These are phyloP conservation scores for Stenolophus ochropezus DNA, from an alignment of 2,888 invertebrate genomes.

Conservation along the genomic window DNA sequence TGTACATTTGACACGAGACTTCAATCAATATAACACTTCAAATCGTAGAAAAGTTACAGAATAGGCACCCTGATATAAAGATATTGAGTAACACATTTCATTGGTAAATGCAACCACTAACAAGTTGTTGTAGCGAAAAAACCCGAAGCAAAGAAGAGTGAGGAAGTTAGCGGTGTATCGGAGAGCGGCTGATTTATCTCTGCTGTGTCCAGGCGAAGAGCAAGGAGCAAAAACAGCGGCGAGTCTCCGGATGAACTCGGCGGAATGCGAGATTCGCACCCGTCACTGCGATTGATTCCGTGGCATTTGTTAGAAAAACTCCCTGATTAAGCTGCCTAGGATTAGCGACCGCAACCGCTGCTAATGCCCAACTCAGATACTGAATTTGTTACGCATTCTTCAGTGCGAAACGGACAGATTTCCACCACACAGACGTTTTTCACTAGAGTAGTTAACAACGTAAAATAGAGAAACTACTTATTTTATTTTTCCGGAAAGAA, in stretches of 20 bases:
- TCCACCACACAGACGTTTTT: no score
- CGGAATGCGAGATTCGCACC: conserved; percentile 27
- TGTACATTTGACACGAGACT: no score
- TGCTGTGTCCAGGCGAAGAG: not conserved
- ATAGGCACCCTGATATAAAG: no score
- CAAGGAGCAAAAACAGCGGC: not conserved
- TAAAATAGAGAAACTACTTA: no score
- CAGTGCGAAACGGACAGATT: not conserved
- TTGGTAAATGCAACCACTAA: no score
- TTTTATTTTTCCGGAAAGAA: no score
- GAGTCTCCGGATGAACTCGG: not conserved
- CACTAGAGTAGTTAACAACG: no score
- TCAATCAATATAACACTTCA: no score
- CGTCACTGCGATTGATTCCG: conserved; percentile 28
- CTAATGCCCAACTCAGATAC: not conserved
- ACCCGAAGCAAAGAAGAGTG: no score
- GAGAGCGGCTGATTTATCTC: conserved; percentile 44
- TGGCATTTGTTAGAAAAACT: conserved; percentile 33
- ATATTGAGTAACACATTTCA: no score
- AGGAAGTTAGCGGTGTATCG: conserved; percentile 56
- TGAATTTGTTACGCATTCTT: not conserved
- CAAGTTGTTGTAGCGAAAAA: no score
- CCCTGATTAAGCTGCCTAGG: conserved; percentile 22
- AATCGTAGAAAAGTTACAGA: no score
- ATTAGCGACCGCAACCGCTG: not conserved